Evolutionary conservation across 2,113 vertebrate species (phyloP).

Genomic region (Calypte anna): DNA sequence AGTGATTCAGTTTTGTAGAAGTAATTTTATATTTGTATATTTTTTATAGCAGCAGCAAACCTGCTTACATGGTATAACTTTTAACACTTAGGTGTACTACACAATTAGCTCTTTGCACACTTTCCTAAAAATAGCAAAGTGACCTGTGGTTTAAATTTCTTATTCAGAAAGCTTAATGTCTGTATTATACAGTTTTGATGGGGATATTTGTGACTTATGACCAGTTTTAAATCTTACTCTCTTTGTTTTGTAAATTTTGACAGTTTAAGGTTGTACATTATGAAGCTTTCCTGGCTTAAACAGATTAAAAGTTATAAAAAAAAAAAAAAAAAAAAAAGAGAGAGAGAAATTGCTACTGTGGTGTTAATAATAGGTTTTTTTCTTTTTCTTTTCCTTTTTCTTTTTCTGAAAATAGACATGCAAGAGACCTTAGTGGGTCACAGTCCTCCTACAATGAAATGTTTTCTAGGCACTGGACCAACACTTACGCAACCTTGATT

Average conservation of each 20-base stretch:
- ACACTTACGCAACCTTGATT: background rate
- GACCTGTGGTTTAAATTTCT: conserved; percentile 5
- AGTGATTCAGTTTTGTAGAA: conserved; percentile 75
- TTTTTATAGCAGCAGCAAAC: conserved; percentile 76
- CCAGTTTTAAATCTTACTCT: conserved; percentile 39
- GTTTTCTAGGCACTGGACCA: conserved; percentile 12
- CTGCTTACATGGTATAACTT: conserved; percentile 58
- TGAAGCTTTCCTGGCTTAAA: conserved; percentile 64
- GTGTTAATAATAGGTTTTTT: background rate
- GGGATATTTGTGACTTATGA: conserved; percentile 61
- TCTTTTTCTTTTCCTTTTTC: no score
- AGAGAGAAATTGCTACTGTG: background rate
- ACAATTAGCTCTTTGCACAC: conserved; percentile 65
- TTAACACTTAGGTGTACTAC: conserved; percentile 36
- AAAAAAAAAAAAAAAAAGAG: background rate
- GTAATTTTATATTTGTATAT: conserved; percentile 82
- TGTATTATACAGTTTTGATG: conserved; percentile 35
- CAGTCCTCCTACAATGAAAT: background rate
- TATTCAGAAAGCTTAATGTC: background rate
- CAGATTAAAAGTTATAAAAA: conserved; percentile 63
- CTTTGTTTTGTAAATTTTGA: conserved; percentile 59
- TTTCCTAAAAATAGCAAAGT: conserved; percentile 54
- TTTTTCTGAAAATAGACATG: background rate
- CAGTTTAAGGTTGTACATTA: conserved; percentile 51
- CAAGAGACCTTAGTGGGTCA: background rate